A percentile compares a stretch with the other conserved stretches of the same genome.
Evolutionary conservation across 2,888 invertebrate species (phyloP).

Genomic region (Acrobeloides nanus): DNA sequence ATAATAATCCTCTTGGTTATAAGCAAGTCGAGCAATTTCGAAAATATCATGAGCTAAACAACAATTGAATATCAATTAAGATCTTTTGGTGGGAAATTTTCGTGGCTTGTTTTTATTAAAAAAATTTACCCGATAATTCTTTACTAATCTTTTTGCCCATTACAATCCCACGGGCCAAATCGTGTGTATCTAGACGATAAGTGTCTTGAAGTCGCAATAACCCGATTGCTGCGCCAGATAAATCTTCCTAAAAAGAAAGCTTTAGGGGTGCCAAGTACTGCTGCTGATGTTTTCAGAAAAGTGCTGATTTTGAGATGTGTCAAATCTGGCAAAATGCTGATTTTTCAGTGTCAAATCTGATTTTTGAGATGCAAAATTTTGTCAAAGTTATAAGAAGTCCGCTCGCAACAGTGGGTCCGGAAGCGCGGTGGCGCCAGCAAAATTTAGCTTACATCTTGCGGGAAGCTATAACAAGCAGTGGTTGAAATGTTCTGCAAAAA

Average conservation of each 20-base stretch:
- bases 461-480: constrained; percentile 57
- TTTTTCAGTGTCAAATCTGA: too few species aligned
- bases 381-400: too few species aligned
- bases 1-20: constrained; percentile 79
- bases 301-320: too few species aligned
- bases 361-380: too few species aligned
- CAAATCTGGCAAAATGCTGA: too few species aligned
- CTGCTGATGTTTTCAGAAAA: constrained; percentile 80
- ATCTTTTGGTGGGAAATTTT: not conserved
- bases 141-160: constrained; percentile 66
- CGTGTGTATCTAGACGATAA: constrained; percentile 55
- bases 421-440: constrained; percentile 89
- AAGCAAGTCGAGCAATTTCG: constrained; percentile 82
- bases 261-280: constrained; percentile 71
- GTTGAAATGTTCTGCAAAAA: constrained; percentile 33
- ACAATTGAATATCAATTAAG: too few species aligned
- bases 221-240: constrained; percentile 88
- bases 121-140: constrained; percentile 13
- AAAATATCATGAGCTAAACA: constrained; percentile 77
- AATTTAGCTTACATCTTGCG: constrained; percentile 62
- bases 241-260: constrained; percentile 71
- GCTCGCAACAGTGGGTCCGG: too few species aligned
- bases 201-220: constrained; percentile 88
- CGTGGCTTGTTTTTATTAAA: too few species aligned
- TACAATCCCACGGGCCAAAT: constrained; percentile 76